Evolutionary conservation across 2,113 vertebrate genomes (phyloP), one percentile per base, ranked within the genome.

Genomic region (Pterophyllum scalare): DNA sequence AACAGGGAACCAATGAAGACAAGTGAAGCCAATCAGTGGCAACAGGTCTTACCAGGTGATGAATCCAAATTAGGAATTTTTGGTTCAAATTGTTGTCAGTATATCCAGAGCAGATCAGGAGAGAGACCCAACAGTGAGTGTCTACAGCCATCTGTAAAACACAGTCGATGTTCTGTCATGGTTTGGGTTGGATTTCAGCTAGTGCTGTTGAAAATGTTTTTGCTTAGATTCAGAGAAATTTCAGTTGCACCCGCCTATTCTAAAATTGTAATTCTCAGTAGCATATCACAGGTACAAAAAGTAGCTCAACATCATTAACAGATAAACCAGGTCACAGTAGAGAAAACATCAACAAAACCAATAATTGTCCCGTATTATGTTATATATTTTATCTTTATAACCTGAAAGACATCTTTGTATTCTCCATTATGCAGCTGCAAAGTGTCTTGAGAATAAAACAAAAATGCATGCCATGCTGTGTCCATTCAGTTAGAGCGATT

Each of bases 281-380:
- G 31, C 57, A 80, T 6, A 67, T 59, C 17, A 46, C 33, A 28
- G 35, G 24, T 20, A 1, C n/a, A 59, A n/a, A 76, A 64, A 22
- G 17, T 28, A 54, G 58, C 57, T 82, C 70, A 40, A 28, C 52
- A 62, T 24, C 80, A 14, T n/a, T 46, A 61, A 60, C 19, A 75
- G 59, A 54, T 61, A 72, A 77, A 40, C 72, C 49, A 87, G 76
- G 64, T 86, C 79, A 83, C 0, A 74, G 40, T 19, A 77, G 56
- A 77, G 43, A 49, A 65, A 74, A 59, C 58, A 64, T 67, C 72
- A 40, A 67, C 72, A 40, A 67, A 67, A 67, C 19, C 22, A 46
- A 19, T 67, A 46, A 28, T 52, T 65, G 28, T 49, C 22, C 56
- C 79, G 22, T 43, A n/a, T 72, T 82, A 74, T 62, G 72, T 64